Conservation (phyloP, 1,140 invertebrate species). For the Cylas formicarius region DNA sequence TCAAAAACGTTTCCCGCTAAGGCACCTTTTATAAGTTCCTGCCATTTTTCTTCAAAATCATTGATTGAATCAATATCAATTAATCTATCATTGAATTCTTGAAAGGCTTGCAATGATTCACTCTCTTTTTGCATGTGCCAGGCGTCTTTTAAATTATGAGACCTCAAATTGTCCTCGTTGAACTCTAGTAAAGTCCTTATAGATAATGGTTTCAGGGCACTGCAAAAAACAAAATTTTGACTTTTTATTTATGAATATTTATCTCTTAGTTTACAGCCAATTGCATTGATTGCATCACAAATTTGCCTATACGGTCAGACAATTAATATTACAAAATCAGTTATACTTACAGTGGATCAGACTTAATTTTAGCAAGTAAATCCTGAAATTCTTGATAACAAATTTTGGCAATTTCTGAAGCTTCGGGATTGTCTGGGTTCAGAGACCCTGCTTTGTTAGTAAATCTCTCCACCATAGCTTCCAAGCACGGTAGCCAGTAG, state of each 20-base stretch:
- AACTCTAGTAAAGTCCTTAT: slow-evolving; percentile 85
- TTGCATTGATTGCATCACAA: too few relatives aligned
- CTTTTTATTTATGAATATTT: too few relatives aligned
- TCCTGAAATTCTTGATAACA: slow-evolving; percentile 80
- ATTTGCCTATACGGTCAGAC: too few relatives aligned
- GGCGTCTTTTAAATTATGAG: slow-evolving; percentile 88
- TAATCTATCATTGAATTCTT: slow-evolving; percentile 47
- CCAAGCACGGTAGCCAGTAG: slow-evolving; percentile 90
- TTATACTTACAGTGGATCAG: slow-evolving; percentile 72
- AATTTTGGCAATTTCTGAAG: slow-evolving; percentile 68
- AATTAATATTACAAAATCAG: slow-evolving; percentile 10
- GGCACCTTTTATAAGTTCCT: slow-evolving; percentile 52
- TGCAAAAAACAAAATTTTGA: slow-evolving; percentile 27
- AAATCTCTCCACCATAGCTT: slow-evolving; percentile 73
- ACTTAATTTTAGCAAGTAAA: slow-evolving; percentile 66
- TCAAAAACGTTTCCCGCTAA: slow-evolving; percentile 88
- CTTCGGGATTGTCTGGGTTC: slow-evolving; percentile 70
- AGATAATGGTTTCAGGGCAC: slow-evolving; percentile 72
- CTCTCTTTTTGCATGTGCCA: slow-evolving; percentile 67
- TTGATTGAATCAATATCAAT: slow-evolving; percentile 50
- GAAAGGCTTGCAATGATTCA: slow-evolving; percentile 52
- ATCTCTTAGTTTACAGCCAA: too few relatives aligned
- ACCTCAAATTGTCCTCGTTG: slow-evolving; percentile 82
- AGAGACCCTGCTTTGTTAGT: slow-evolving; percentile 63
- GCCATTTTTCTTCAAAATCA: slow-evolving; percentile 49